These are phyloP conservation scores for Schizopygopsis pylzovi DNA, from an alignment of 2,797 vertebrate species.

Conservation along the genomic window DNA sequence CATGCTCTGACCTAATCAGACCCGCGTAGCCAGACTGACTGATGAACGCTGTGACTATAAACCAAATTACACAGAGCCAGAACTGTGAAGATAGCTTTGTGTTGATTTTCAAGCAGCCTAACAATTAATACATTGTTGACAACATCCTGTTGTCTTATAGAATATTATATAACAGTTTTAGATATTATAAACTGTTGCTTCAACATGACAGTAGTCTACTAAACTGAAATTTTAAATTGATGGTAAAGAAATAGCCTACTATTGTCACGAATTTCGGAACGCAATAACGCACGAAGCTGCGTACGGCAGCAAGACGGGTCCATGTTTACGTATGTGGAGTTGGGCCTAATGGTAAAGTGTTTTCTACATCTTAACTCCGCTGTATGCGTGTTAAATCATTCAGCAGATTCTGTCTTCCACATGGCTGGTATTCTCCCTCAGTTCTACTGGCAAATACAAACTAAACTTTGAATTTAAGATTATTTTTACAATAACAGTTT, in stretches of 20 bases:
- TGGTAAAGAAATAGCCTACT: background rate
- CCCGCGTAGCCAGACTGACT: background rate
- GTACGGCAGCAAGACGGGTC: background rate
- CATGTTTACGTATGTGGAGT: background rate
- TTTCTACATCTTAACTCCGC: background rate
- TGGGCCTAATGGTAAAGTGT: background rate
- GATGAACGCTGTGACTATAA: background rate
- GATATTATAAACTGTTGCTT: background rate
- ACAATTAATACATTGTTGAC: background rate
- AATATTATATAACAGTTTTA: background rate
- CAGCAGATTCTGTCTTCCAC: background rate
- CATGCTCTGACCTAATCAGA: background rate
- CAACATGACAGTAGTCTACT: background rate
- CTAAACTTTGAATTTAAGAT: slow-evolving; percentile 9
- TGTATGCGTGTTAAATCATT: background rate
- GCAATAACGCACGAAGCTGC: background rate
- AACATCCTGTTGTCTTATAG: background rate
- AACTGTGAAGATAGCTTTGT: background rate
- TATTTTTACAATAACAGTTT: background rate
- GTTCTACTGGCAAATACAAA: background rate
- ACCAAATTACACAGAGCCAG: background rate
- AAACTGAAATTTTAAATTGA: background rate
- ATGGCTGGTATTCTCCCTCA: background rate
- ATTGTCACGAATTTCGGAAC: background rate
- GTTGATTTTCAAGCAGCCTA: background rate